Percentiles rank a stretch among this genome's conserved stretches.
phyloP scores from a whole-genome alignment of 1,140 invertebrate species.

The Orius insidiosus region DNA sequence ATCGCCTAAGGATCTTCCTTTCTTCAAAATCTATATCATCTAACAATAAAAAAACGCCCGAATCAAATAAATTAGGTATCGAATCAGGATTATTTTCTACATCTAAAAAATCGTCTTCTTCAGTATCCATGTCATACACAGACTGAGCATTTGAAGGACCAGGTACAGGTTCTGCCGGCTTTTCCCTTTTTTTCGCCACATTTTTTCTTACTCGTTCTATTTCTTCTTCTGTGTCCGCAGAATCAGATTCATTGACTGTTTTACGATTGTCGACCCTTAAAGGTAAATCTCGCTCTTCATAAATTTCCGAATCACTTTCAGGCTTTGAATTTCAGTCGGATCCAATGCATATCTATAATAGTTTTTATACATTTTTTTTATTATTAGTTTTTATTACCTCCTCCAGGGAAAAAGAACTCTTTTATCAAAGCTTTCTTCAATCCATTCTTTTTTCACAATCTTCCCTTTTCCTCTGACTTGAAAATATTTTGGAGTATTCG shows the following conservation, averaged over 20 bases:
- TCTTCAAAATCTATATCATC: slow-evolving; percentile 5
- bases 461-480: slow-evolving; percentile 46
- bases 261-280: slow-evolving; percentile 3
- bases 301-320: slow-evolving; percentile 34
- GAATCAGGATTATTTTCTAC: not conserved
- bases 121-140: slow-evolving; percentile 21
- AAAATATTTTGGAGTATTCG: slow-evolving; percentile 72
- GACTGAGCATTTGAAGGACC: slow-evolving; percentile 16
- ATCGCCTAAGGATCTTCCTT: slow-evolving; percentile 13
- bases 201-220: slow-evolving; percentile 24
- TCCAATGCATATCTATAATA: slow-evolving; percentile 24
- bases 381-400: slow-evolving; percentile 31
- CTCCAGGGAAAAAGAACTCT: slow-evolving; percentile 54
- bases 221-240: slow-evolving; percentile 33
- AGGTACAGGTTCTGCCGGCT: slow-evolving; percentile 20
- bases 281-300: slow-evolving; percentile 21
- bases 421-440: slow-evolving; percentile 44
- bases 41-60: slow-evolving; percentile 2
- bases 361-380: slow-evolving; percentile 4
- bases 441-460: slow-evolving; percentile 59
- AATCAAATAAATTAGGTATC: slow-evolving; percentile 12
- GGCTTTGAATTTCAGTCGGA: slow-evolving; percentile 25
- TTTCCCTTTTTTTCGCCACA: not conserved
- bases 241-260: slow-evolving; percentile 14
- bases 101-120: slow-evolving; percentile 24